phyloP scores from a whole-genome alignment of 2,797 vertebrate genomes.

The Sylvia borin region DNA sequence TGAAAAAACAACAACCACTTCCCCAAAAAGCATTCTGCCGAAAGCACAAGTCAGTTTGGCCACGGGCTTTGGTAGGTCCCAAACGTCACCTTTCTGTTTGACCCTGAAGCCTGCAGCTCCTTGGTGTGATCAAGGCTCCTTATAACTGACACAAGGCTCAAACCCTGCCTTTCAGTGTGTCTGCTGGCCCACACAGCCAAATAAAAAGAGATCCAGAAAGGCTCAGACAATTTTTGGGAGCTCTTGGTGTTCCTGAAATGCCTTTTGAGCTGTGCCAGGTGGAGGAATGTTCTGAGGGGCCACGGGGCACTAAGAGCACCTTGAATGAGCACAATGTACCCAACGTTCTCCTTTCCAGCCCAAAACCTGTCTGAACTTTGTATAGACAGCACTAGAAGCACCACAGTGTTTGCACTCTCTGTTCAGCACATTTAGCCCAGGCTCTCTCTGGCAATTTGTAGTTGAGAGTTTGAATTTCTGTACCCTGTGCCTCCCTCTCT shows the following conservation, averaged over 20 bases:
- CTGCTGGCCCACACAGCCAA: background rate
- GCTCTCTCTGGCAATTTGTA: background rate
- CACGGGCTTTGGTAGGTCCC: background rate
- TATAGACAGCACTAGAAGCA: background rate
- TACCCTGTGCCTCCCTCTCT: accelerated
- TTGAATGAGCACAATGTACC: accelerated
- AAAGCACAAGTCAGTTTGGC: background rate
- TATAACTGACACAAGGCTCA: background rate
- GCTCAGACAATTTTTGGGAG: background rate
- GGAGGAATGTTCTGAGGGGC: background rate
- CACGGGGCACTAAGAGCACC: background rate
- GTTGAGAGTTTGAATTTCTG: background rate
- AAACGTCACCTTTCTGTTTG: background rate
- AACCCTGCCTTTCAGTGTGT: background rate
- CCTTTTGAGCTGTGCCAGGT: background rate
- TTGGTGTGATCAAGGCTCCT: background rate
- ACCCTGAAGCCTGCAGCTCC: background rate
- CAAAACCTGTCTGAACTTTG: background rate
- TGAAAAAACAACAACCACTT: background rate
- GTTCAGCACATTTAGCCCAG: background rate
- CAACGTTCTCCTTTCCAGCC: background rate
- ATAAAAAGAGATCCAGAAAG: background rate
- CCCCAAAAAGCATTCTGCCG: background rate
- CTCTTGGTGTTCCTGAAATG: background rate
- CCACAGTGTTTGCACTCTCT: background rate